Conservation (phyloP, 2,797 vertebrate genomes). For the Clarias fuscus region DNA sequence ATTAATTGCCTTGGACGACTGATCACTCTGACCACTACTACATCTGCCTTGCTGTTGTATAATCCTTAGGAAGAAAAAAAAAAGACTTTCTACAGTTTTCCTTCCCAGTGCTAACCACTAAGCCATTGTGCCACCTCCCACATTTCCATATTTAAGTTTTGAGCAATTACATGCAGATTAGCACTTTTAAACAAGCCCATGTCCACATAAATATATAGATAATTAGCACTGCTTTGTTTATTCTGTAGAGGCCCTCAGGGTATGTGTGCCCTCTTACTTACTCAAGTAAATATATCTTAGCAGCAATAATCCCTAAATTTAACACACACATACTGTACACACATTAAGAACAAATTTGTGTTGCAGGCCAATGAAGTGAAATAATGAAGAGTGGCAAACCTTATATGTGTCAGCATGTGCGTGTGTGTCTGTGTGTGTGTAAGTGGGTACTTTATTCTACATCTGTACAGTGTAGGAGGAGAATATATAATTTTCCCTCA, state of each 20-base stretch:
- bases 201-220: neutral
- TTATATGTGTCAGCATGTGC: neutral
- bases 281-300: neutral
- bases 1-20: neutral
- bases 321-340: neutral
- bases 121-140: no score
- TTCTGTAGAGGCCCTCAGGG: neutral
- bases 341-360: neutral
- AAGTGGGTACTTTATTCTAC: neutral
- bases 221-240: constrained; percentile 13
- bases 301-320: neutral
- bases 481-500: neutral
- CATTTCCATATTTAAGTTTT: constrained; percentile 1
- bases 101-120: neutral
- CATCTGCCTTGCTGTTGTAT: neutral
- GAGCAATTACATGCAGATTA: constrained; percentile 9
- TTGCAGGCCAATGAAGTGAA: neutral
- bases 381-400: neutral
- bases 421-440: neutral
- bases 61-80: neutral
- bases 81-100: neutral
- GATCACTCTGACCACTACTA: neutral
- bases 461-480: neutral
- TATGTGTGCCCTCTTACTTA: neutral
- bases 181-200: neutral